Evolutionary conservation across 2,797 vertebrate species (phyloP), one percentile per base, ranked within the genome.

Genomic region (Gadopsis marmoratus): DNA sequence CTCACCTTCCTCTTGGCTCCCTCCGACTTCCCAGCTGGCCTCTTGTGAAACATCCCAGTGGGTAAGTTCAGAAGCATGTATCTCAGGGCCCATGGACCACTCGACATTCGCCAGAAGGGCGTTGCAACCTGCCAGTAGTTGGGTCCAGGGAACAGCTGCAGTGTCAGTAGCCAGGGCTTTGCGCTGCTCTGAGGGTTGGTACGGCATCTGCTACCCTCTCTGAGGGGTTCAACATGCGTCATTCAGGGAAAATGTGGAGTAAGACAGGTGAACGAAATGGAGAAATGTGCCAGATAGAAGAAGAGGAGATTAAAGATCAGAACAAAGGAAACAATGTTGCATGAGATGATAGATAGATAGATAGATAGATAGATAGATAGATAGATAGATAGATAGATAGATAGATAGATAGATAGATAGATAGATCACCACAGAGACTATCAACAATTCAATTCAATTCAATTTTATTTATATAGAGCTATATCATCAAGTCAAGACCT

Each of bases 11-110:
- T 68, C 65, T 78, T 89, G 86, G 82, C 87, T 89, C 61, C 65
- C 31, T 66, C 45, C 2, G 19, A 71, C 82, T 84, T 92, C 82
- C 86, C 89, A 85, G 75, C 83, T 89, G 86, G 84, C 71, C 75
- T 88, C 78, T 90, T 92, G 87, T 92, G 87, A 91, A 92, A 91
- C 82, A 88, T 85, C 89, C 78, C 81, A 65, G 71, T 76, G 81
- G 90, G 85, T 83, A 82, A 69, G 78, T 81, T 92, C 90, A 91
- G 79, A 90, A 86, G 66, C 81, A 79, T 74, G 59, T 60, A 70
- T 87, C 83, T 65, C 85, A 72, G 74, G 76, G 65, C 83, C 71
- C 11, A 12, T 33, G 54, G 73, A 67, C 70, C 0, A 33, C 50
- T 78, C 50, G 8, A 74, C 69, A 69, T 81, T 83, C 41, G 72